Evolutionary conservation across 2,797 vertebrate species (phyloP).

Genomic region (Aeoliscus strigatus): DNA sequence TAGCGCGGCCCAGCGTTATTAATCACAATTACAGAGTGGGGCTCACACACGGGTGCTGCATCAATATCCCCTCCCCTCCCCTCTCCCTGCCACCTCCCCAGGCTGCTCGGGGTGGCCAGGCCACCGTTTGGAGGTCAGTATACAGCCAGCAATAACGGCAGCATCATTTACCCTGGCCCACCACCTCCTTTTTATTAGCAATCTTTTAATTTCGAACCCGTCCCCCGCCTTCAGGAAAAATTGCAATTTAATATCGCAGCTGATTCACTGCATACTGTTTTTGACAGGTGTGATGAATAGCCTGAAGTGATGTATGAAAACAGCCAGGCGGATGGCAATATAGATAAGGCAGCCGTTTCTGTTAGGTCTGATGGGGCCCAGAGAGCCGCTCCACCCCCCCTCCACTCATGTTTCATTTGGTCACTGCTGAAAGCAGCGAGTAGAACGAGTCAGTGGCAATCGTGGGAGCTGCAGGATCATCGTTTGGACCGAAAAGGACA

Average conservation of each 20-base stretch:
- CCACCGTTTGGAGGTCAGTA: slow-evolving; percentile 74
- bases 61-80: slow-evolving; percentile 74
- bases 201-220: slow-evolving; percentile 77
- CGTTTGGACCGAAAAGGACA: slow-evolving; percentile 43
- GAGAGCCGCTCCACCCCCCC: slow-evolving; percentile 44
- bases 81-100: slow-evolving; percentile 40
- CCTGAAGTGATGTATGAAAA: slow-evolving; percentile 80
- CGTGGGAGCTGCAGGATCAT: slow-evolving; percentile 41
- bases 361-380: slow-evolving; percentile 66
- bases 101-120: slow-evolving; percentile 64
- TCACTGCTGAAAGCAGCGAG: slow-evolving; percentile 67
- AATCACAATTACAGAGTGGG: slow-evolving; percentile 99
- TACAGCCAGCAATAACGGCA: slow-evolving; percentile 62
- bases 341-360: slow-evolving; percentile 76
- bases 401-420: slow-evolving; percentile 69
- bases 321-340: slow-evolving; percentile 79
- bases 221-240: slow-evolving; percentile 68
- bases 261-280: slow-evolving; percentile 77
- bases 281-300: slow-evolving; percentile 79
- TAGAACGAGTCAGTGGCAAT: slow-evolving; percentile 51
- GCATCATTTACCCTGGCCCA: slow-evolving; percentile 66
- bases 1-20: slow-evolving; percentile 91
- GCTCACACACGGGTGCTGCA: slow-evolving; percentile 78
- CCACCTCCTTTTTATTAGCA: slow-evolving; percentile 76
- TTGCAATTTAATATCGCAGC: slow-evolving; percentile 78